Conservation (phyloP, 2,113 vertebrate species). For the Syngnathoides biaculeatus region DNA sequence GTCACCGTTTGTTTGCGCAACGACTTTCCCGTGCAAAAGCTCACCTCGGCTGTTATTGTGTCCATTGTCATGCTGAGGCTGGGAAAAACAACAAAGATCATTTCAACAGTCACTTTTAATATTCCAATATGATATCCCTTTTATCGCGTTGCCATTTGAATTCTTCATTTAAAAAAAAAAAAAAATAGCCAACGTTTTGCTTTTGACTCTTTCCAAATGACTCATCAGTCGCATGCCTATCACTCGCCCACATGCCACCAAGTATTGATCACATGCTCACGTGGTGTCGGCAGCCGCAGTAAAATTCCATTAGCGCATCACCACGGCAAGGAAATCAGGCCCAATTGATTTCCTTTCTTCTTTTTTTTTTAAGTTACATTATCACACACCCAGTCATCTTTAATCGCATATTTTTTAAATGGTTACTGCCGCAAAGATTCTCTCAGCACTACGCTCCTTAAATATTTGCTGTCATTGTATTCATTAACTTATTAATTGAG, state of each 20-base stretch:
- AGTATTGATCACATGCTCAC: conserved; percentile 56
- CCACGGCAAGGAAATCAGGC: conserved; percentile 11
- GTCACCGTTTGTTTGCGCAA: not conserved
- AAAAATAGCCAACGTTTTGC: not conserved
- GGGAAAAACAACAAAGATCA: not conserved
- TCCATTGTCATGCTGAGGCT: conserved; percentile 72
- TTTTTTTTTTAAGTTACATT: not conserved
- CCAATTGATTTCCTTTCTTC: conserved; percentile 4
- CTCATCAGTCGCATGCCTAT: conserved; percentile 4
- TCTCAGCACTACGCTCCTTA: not conserved
- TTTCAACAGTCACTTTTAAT: no score
- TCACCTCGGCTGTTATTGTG: conserved; percentile 53
- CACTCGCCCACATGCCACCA: conserved; percentile 29
- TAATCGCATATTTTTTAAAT: not conserved
- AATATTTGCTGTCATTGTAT: not conserved
- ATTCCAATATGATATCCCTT: not conserved
- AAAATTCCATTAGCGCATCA: conserved; percentile 56
- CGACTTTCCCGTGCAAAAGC: not conserved
- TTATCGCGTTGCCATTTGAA: not conserved
- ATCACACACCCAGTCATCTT: not conserved
- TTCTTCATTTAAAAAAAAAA: not conserved
- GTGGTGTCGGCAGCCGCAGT: conserved; percentile 30
- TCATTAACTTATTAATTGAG: not conserved
- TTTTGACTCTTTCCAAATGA: not conserved
- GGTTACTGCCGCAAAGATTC: not conserved